Evolutionary conservation across 2,888 invertebrate genomes (phyloP), one percentile per base, ranked within the genome.

Genomic region (Machimus rusticus): DNA sequence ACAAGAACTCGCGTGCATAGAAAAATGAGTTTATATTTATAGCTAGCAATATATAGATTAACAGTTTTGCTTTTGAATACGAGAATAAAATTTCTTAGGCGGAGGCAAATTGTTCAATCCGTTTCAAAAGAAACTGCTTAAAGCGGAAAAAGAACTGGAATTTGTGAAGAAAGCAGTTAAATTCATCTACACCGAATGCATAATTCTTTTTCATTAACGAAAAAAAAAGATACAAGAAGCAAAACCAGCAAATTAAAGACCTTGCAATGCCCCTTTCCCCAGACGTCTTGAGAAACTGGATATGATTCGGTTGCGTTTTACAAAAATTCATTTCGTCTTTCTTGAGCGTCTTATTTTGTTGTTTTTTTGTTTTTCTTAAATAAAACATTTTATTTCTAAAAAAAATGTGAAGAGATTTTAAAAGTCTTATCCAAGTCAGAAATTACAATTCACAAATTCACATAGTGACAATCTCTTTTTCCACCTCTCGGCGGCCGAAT

Each of bases 381-480:
- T 23, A 39, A 19, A 78, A 78, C 34, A 78, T 39, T 23, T 43
- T 78, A 78, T 39, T 14, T 37, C 43, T 39, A 39, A 78, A 37
- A 34, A 34, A 34, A 78, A 46, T 23, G 78, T n/a, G 66, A 66
- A 66, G 28, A 66, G 66, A 66, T 66, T 66, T 66, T 66, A 66
- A 66, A 66, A 28, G 66, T 66, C 66, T 66, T 66, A 28, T 66
- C 19, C 23, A 66, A 66, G 66, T 23, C 66, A 12, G 66, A 19
- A 19, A 28, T 66, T 66, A 28, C 74, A 34, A 39, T 34, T 34
- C 76, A 76, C 78, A 78, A 34, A 39, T 34, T 34, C 76, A 76
- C 78, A 78, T 78, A 43, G 78, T 78, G 78, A 78, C 78, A 78
- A 78, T 78, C 78, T 78, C 78, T 78, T 78, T 78, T 78, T 78